phyloP scores from a whole-genome alignment of 2,113 vertebrate genomes.

The Pomatostomus ruficeps region DNA sequence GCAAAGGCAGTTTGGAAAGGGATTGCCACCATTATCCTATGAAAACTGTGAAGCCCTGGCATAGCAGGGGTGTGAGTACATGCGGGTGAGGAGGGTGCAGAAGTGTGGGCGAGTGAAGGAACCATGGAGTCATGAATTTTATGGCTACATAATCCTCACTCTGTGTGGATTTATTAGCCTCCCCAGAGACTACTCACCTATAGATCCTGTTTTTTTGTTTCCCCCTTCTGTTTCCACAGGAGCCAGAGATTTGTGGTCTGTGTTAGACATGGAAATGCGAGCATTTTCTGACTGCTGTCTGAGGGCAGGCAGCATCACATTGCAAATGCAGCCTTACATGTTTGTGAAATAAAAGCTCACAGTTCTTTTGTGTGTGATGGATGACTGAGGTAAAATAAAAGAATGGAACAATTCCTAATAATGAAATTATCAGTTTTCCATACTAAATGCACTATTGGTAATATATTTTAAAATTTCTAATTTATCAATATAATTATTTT shows the following conservation, averaged over 20 bases:
- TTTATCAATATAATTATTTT: not conserved
- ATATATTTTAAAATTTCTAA: not conserved
- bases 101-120: fast-evolving
- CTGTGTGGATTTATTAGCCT: not conserved
- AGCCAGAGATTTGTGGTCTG: not conserved
- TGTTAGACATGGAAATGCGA: not conserved
- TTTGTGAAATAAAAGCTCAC: not conserved
- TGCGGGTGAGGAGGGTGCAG: not conserved
- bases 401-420: not conserved
- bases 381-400: not conserved
- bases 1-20: not conserved
- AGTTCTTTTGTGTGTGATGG: not conserved
- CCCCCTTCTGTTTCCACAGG: not conserved
- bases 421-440: not conserved
- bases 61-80: not conserved
- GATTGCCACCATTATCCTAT: fast-evolving
- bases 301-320: not conserved
- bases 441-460: not conserved
- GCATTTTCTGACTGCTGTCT: not conserved
- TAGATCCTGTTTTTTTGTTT: not conserved
- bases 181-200: not conserved
- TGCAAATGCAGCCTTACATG: not conserved
- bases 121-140: not conserved
- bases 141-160: not conserved
- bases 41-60: not conserved